These are phyloP conservation scores for Hypsopygia costalis DNA, from an alignment of 2,888 invertebrate species.

Conservation along the genomic window DNA sequence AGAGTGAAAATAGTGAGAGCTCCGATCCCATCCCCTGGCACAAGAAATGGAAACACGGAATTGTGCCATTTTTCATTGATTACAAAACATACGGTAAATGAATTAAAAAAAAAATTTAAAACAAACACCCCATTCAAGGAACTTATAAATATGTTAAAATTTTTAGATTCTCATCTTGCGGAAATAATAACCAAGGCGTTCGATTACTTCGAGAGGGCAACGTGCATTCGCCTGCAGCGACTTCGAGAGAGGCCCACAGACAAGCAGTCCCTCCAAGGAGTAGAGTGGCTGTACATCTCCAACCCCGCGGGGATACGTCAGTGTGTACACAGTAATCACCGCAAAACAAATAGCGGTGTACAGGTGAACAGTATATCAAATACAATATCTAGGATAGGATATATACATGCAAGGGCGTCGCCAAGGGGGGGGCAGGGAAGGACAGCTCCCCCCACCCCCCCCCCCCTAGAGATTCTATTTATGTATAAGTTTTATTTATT, in stretches of 20 bases:
- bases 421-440: too few relatives aligned
- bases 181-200: constrained; percentile 53
- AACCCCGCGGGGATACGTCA: constrained; percentile 62
- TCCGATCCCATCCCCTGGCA: constrained; percentile 22
- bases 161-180: constrained; percentile 44
- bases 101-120: background rate
- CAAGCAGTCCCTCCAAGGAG: constrained; percentile 40
- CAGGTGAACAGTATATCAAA: constrained; percentile 42
- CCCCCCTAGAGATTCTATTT: too few relatives aligned
- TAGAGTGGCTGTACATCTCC: constrained; percentile 63
- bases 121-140: background rate
- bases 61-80: constrained; percentile 64
- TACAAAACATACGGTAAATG: constrained; percentile 54
- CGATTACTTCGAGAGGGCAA: constrained; percentile 60
- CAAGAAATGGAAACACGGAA: constrained; percentile 53
- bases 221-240: constrained; percentile 62
- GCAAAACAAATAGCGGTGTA: constrained; percentile 49
- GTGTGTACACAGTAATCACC: constrained; percentile 68
- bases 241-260: constrained; percentile 59
- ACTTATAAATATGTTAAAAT: background rate
- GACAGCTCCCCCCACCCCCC: too few relatives aligned
- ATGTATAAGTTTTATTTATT: too few relatives aligned
- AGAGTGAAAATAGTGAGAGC: too few relatives aligned
- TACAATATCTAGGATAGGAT: too few relatives aligned
- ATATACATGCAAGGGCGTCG: too few relatives aligned